phyloP scores from a whole-genome alignment of 2,888 invertebrate genomes.

The Cabera pusaria region DNA sequence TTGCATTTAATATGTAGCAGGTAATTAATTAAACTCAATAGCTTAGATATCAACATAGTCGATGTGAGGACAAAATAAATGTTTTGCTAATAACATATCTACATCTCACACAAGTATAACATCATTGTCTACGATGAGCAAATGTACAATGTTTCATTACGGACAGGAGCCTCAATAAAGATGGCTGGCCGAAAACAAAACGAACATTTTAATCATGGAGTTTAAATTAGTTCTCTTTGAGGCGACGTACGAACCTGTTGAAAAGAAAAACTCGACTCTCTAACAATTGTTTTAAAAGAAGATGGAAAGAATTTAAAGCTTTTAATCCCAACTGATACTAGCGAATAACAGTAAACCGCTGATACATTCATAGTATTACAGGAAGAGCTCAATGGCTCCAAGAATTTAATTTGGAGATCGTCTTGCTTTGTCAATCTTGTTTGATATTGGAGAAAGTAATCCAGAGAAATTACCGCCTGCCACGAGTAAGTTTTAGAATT shows the following conservation, averaged over 20 bases:
- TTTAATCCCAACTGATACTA: slow-evolving; percentile 14
- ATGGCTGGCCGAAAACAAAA: slow-evolving; percentile 51
- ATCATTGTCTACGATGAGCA: slow-evolving; percentile 35
- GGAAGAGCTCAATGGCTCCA: slow-evolving; percentile 6
- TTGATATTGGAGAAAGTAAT: too few relatives aligned
- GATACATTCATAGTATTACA: slow-evolving; percentile 6
- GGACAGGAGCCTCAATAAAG: slow-evolving; percentile 42
- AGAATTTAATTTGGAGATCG: slow-evolving; percentile 7
- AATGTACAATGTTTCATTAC: slow-evolving; percentile 45
- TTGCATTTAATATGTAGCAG: too few relatives aligned
- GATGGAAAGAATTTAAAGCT: slow-evolving; percentile 31
- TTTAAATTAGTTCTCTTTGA: slow-evolving; percentile 62
- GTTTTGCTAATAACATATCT: too few relatives aligned
- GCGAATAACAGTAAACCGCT: slow-evolving; percentile 7
- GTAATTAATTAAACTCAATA: too few relatives aligned
- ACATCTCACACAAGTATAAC: too few relatives aligned
- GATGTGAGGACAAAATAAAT: too few relatives aligned
- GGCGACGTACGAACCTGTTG: slow-evolving; percentile 31
- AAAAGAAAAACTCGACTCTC: slow-evolving; percentile 34
- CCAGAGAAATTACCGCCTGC: too few relatives aligned
- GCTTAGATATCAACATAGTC: too few relatives aligned
- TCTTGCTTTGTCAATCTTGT: not conserved
- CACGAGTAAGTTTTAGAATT: too few relatives aligned
- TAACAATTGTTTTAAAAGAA: slow-evolving; percentile 42
- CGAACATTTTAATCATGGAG: slow-evolving; percentile 59